Evolutionary conservation across 1,140 invertebrate species (phyloP), one percentile per base, ranked within the genome.

Genomic region (Nephila pilipes): DNA sequence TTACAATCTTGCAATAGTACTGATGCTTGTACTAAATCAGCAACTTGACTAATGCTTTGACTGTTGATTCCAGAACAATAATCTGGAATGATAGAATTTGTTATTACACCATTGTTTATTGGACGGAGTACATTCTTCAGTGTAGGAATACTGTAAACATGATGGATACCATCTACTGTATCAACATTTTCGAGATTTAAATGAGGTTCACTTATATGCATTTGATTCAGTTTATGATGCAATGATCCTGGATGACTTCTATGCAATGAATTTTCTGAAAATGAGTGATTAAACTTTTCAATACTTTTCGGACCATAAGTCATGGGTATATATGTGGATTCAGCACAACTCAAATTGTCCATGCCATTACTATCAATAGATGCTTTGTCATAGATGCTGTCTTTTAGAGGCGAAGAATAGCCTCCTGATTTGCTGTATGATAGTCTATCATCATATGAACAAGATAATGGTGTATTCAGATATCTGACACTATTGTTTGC

Each of bases 191-290:
- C 57, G 22, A 81, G 32, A 87, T 92, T 85, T 29, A 92, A 92
- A 8, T 92, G 83, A 14, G 91, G 85, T 10, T 92, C 85, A 69
- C 91, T 92, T 18, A 92, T 87, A 38, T 92, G 91, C 63, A 92
- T 22, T 10, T 92, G 60, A 36, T 58, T 83, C 8, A 92, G 12
- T 25, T 92, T 87, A 8, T 29, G 63, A 58, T 79, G 91, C 25
- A 92, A 58, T 22, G 91, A 79, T 16, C 63, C 63, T 18, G 65
- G 38, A n/a, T 46, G 60, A 36, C n/a, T 38, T 38, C 91, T 79
- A n/a, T 93, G 92, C 12, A 93, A 83, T 20, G 92, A 88, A 55
- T 93, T 93, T 32, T 87, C 92, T 38, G 92, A 93, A 88, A 81
- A 65, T 25, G 87, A 63, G 25, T 93, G 91, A 54, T 29, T 79